phyloP scores from a whole-genome alignment of 2,888 invertebrate species.

The Hydraecia micacea region DNA sequence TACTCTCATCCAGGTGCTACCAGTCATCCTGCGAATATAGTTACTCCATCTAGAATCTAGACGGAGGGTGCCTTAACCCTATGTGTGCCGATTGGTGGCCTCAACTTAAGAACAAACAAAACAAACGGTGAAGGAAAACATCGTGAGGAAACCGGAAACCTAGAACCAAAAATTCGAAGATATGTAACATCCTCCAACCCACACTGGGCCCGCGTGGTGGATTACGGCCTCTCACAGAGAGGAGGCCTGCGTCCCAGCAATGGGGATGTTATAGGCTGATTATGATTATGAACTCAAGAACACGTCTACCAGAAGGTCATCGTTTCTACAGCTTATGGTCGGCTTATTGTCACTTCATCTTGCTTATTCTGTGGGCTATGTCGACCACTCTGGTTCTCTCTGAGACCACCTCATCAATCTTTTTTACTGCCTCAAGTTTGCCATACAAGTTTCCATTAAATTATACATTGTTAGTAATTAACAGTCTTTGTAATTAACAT shows the following conservation, averaged over 20 bases:
- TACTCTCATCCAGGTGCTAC: neutral
- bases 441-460: conserved; percentile 27
- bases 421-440: neutral
- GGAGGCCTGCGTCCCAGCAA: too few relatives aligned
- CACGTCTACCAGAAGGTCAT: neutral
- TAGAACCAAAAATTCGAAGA: too few relatives aligned
- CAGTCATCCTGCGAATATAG: neutral
- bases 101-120: neutral
- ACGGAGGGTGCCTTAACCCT: neutral
- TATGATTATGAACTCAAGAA: neutral
- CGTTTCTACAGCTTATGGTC: neutral
- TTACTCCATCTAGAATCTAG: neutral
- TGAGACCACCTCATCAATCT: conserved; percentile 6
- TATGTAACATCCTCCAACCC: too few relatives aligned
- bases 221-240: too few relatives aligned
- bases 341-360: neutral
- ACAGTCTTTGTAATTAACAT: conserved; percentile 41
- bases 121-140: too few relatives aligned
- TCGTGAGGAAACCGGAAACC: too few relatives aligned
- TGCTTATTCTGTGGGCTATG: neutral
- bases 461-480: conserved; percentile 46
- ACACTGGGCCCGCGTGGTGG: too few relatives aligned
- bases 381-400: neutral
- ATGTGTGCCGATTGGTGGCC: neutral
- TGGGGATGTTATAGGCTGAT: too few relatives aligned